phyloP scores from a whole-genome alignment of 2,888 invertebrate species.

The Mesoligia furuncula region DNA sequence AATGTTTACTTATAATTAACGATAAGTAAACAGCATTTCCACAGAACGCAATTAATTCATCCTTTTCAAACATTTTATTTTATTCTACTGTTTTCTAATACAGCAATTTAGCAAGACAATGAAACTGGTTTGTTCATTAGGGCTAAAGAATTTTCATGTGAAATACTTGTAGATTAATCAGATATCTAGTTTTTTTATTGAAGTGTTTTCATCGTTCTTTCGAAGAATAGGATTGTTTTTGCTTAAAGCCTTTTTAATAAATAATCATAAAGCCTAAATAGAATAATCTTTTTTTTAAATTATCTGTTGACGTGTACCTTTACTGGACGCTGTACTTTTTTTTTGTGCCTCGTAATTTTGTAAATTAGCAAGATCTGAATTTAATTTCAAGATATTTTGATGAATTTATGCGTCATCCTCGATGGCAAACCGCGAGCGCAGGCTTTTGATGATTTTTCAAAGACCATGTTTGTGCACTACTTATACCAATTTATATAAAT shows the following conservation, averaged over 20 bases:
- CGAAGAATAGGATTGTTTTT: not conserved
- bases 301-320: too few relatives aligned
- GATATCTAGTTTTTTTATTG: not conserved
- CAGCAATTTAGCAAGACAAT: slow-evolving; percentile 12
- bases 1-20: slow-evolving; percentile 43
- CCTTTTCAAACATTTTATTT: slow-evolving; percentile 12
- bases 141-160: not conserved
- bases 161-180: not conserved
- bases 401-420: not conserved
- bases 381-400: not conserved
- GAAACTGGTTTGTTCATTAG: slow-evolving; percentile 23
- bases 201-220: slow-evolving; percentile 1
- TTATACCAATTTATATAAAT: not conserved
- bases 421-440: not conserved
- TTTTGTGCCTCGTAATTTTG: not conserved
- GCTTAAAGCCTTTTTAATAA: not conserved
- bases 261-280: not conserved
- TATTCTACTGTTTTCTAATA: slow-evolving; percentile 11
- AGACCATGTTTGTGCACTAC: not conserved
- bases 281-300: not conserved
- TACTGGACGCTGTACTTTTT: too few relatives aligned
- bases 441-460: not conserved
- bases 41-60: slow-evolving; percentile 15
- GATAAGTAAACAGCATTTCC: slow-evolving; percentile 27
- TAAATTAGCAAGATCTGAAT: not conserved